Base-by-base conservation (phyloP, 2,888 invertebrate species). In the Andrena hattorfiana region DNA sequence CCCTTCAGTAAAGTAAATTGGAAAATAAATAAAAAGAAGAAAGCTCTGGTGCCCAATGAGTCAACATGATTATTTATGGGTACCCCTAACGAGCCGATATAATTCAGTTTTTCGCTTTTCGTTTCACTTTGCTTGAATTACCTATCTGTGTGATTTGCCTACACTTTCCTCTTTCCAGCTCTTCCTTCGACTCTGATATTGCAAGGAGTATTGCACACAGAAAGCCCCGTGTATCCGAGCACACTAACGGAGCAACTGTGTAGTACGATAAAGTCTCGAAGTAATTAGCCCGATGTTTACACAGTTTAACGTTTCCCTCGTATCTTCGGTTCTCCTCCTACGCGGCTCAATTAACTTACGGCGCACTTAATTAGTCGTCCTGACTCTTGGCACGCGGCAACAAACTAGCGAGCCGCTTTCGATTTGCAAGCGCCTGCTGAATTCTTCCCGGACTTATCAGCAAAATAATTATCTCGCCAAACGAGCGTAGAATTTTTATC, bases 221-320 rank as follows among this genome's bases (percentile, higher is more conserved):
- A 63, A 48, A 67, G 77, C 74, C 63, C 71, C 49, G n/a, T 32
- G 35, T 63, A 42, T 48, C 59, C 49, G 62, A 30, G n/a, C 73
- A 28, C 63, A 54, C 67, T 49, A 77, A 73, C 76, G 16, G 59
- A 59, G 73, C 51, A 73, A 74, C 56, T 70, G 80, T 32, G 83
- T 32, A 72, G 82, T 68, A 84, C 90, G 91, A 91, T 91, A 91
- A 91, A 90, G 91, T 89, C 90, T 87, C 88, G 78, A 85, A 85
- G 87, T 91, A 92, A 92, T 92, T 92, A 91, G 90, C 87, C 84
- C 88, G 89, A 88, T 91, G 92, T 92, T 92, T 91, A 91, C 91
- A 90, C 91, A 91, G 90, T 91, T 91, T 89, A 92, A 88, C 90
- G 89, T 89, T 86, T 88, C 85, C 80, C 87, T 84, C 82, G 87